Evolutionary conservation across 2,888 invertebrate genomes (phyloP).

Genomic region (Cheilosia pagana): DNA sequence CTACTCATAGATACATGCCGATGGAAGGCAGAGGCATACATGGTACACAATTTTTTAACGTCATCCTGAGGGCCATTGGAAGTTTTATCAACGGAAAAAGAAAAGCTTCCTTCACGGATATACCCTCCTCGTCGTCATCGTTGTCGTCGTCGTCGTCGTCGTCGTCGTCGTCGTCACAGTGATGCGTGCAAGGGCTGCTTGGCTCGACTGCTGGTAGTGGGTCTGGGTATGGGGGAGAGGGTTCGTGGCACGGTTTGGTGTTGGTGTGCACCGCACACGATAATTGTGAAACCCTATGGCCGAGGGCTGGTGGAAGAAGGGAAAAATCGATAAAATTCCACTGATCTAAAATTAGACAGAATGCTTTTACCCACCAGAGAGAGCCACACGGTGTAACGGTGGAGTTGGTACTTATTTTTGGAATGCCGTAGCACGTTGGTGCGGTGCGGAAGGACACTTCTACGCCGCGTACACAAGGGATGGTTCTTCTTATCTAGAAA

Average conservation of each 20-base stretch:
- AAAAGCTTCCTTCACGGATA: conserved; percentile 60
- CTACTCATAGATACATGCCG: conserved; percentile 7
- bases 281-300: conserved; percentile 19
- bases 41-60: conserved; percentile 42
- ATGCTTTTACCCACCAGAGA: conserved; percentile 67
- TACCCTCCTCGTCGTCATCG: conserved; percentile 19
- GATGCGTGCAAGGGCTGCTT: conserved; percentile 70
- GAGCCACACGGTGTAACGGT: conserved; percentile 41
- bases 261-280: conserved; percentile 47
- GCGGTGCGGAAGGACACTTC: conserved; percentile 31
- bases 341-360: conserved; percentile 82
- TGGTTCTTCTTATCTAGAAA: background rate
- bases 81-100: conserved; percentile 74
- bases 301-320: conserved; percentile 7
- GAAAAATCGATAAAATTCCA: conserved; percentile 79
- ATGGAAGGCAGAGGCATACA: conserved; percentile 21
- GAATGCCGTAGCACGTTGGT: conserved; percentile 49
- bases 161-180: conserved; percentile 52
- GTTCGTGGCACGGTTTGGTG: conserved; percentile 16
- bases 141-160: conserved; percentile 44
- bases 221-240: conserved; percentile 12
- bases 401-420: conserved; percentile 67
- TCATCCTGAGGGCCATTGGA: conserved; percentile 72
- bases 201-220: conserved; percentile 10
- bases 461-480: conserved; percentile 21